These are phyloP conservation scores for Otocyon megalotis DNA, from an alignment of 2,113 vertebrate genomes.

Conservation along the genomic window DNA sequence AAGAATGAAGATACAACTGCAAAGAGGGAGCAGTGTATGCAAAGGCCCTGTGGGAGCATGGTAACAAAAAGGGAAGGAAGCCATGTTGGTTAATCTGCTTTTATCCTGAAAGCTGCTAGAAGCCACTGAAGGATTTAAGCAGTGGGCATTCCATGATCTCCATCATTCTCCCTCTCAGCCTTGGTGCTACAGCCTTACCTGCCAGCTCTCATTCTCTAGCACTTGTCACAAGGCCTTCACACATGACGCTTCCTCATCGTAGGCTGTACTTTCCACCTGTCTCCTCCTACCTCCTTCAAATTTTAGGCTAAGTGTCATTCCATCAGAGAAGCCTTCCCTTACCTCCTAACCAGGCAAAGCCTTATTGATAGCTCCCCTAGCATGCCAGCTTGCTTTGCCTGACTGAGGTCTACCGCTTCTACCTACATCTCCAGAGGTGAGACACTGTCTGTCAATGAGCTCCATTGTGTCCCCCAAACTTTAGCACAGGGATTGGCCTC, in stretches of 20 bases:
- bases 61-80: background rate
- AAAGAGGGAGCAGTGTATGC: background rate
- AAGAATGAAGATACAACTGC: background rate
- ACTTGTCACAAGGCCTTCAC: background rate
- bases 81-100: background rate
- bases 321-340: background rate
- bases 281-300: background rate
- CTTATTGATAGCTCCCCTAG: too few relatives aligned
- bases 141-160: too few relatives aligned
- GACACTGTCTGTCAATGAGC: background rate
- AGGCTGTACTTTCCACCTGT: background rate
- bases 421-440: background rate
- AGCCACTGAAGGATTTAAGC: background rate
- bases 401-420: background rate
- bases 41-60: background rate
- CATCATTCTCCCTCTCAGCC: background rate
- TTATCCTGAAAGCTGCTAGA: background rate
- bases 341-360: background rate
- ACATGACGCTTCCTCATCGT: background rate
- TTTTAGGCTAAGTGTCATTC: background rate
- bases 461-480: background rate
- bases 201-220: background rate
- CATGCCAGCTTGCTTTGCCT: background rate
- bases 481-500: background rate
- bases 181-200: background rate